Base-by-base conservation (phyloP, 2,113 vertebrate species). In the Bufo gargarizans region DNA sequence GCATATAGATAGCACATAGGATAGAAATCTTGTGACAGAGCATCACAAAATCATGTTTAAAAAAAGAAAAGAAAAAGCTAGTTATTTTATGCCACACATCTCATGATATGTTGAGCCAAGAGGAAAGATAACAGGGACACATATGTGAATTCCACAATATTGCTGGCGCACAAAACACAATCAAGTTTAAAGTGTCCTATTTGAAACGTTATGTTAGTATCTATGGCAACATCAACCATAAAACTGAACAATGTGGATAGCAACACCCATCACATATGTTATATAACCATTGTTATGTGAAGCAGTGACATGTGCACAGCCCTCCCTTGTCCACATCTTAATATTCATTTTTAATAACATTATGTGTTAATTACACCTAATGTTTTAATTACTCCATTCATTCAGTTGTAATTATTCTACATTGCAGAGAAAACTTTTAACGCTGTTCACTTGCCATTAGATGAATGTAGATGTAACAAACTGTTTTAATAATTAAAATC, bases 341-440 rank as follows among this genome's bases (percentile, higher is more conserved):
- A 63, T 82, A 47, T 65, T 65, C 59, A 65, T 13, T 50, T 67
- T 8, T 17, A 82, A 67, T 63, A 82, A 82, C 55, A n/a, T 82
- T 17, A 65, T 82, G 45, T 1, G 4, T 6, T 67, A 82, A 82
- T 82, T 67, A 49, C 6, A 67, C 19, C 50, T 50, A 50, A 50
- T 16, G 0, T 20, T 83, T 67, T 67, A 82, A 50, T 65, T 82
- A 67, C 10, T 49, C 80, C 59, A 47, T 11, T 67, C 65, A 65
- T 82, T 65, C 80, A 50, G 20, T 63, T 63, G 33, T 67, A 82
- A 80, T 80, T 80, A 59, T 43, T 59, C 43, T 16, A 43, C 6
- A 17, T 82, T 65, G n/a, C 20, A 16, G 7, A 65, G 61, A 83
- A 69, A 16, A 22, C 12, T 20, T 13, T 20, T 53, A 83, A 22